Evolutionary conservation across 2,888 invertebrate species (phyloP).

Genomic region (Gonocerus acuteangulatus): DNA sequence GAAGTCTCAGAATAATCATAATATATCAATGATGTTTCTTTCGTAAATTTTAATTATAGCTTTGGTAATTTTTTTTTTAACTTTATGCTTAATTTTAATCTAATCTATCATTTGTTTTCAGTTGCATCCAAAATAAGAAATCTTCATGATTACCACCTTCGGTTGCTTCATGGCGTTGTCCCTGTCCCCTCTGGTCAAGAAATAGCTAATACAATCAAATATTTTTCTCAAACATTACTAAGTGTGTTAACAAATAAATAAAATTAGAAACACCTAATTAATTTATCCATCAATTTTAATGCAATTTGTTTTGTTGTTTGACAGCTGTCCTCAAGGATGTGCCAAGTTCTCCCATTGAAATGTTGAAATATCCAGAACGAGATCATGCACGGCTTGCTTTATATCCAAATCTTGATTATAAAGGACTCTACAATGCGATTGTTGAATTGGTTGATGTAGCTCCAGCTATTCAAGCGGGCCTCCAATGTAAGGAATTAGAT

Average conservation of each 20-base stretch:
- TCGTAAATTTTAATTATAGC: background rate
- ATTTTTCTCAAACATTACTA: conserved; percentile 92
- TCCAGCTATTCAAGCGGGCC: conserved; percentile 79
- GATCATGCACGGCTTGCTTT: conserved; percentile 80
- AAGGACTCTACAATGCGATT: conserved; percentile 87
- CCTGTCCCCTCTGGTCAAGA: conserved; percentile 91
- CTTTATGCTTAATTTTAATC: background rate
- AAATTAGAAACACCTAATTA: background rate
- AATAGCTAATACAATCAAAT: conserved; percentile 94
- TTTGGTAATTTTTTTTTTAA: background rate
- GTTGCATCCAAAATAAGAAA: conserved; percentile 97
- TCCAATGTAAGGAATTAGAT: conserved; percentile 60
- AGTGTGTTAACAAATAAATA: conserved; percentile 57
- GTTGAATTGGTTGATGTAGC: conserved; percentile 87
- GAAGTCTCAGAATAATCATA: too few species aligned
- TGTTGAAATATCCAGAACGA: conserved; percentile 78
- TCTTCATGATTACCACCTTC: conserved; percentile 90
- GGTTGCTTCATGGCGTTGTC: conserved; percentile 81
- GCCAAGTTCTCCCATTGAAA: conserved; percentile 82
- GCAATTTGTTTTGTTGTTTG: conserved; percentile 23
- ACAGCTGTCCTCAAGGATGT: conserved; percentile 97
- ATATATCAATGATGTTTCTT: background rate
- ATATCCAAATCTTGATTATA: conserved; percentile 94
- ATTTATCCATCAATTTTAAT: background rate
- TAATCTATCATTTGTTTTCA: conserved; percentile 44